Conservation (phyloP, 2,888 invertebrate genomes). For the Drosophila greeni region DNA sequence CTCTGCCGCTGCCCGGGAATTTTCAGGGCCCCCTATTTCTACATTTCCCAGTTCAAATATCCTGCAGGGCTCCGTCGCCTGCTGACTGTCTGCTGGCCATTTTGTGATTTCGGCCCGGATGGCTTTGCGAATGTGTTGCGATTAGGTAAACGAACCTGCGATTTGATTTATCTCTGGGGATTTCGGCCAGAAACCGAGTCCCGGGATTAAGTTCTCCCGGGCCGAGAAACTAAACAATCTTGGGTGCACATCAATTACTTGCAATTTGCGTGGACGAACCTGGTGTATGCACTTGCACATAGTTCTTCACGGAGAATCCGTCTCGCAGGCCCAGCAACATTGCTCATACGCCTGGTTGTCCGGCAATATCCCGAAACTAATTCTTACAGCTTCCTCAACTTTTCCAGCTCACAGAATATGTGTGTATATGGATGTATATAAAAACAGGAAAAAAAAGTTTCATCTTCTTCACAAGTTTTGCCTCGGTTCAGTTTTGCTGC, state of each 20-base stretch:
- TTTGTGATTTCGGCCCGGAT: constrained; percentile 46
- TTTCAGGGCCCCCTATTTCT: constrained; percentile 18
- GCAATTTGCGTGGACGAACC: constrained; percentile 8
- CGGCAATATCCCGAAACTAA: constrained; percentile 31
- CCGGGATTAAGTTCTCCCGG: constrained; percentile 9
- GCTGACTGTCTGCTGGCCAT: constrained; percentile 34
- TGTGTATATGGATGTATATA: constrained; percentile 1
- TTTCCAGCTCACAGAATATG: constrained; percentile 15
- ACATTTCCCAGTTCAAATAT: constrained; percentile 29
- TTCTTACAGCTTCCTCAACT: constrained; percentile 35
- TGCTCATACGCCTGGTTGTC: constrained; percentile 26
- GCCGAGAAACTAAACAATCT: constrained; percentile 8
- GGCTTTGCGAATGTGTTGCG: constrained; percentile 62
- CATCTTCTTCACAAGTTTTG: constrained; percentile 33
- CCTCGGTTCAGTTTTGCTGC: constrained; percentile 25
- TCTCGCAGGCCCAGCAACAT: background rate
- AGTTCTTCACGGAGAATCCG: background rate
- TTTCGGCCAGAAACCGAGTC: constrained; percentile 8
- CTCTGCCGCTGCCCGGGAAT: constrained; percentile 35
- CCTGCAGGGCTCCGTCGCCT: constrained; percentile 22
- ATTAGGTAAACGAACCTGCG: constrained; percentile 52
- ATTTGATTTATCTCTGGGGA: constrained; percentile 67
- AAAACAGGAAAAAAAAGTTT: constrained; percentile 29
- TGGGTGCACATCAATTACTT: constrained; percentile 18
- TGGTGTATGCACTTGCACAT: background rate